Evolutionary conservation across 2,113 vertebrate species (phyloP).

Genomic region (Tychaedon coryphoeus): DNA sequence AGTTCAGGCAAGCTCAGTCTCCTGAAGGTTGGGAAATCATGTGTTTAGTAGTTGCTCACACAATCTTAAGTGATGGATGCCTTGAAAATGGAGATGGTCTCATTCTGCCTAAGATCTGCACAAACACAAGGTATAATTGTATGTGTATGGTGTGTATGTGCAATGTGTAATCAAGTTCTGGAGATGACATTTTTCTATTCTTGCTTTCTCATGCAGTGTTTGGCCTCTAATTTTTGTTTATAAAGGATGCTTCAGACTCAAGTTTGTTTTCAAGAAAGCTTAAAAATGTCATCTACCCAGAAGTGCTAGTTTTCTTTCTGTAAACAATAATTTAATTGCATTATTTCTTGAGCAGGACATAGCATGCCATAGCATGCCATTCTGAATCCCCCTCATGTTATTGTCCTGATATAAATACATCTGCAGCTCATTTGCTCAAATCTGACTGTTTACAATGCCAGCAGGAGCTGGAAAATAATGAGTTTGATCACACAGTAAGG

Average conservation of each 20-base stretch:
- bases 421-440: slow-evolving; percentile 25
- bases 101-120: not conserved
- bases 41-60: not conserved
- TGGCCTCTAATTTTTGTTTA: not conserved
- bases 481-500: slow-evolving; percentile 5
- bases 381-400: not conserved
- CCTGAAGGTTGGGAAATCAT: not conserved
- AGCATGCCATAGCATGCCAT: not conserved
- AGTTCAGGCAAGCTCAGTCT: not conserved
- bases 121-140: not conserved
- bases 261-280: not conserved
- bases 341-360: slow-evolving; percentile 5
- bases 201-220: not conserved
- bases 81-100: not conserved
- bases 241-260: not conserved
- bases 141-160: fast-evolving
- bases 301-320: slow-evolving; percentile 8
- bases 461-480: slow-evolving; percentile 45
- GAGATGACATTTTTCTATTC: not conserved
- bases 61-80: not conserved
- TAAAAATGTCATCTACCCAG: not conserved
- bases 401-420: slow-evolving; percentile 50
- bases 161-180: not conserved
- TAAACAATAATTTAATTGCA: slow-evolving; percentile 54
- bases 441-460: slow-evolving; percentile 43